Base-by-base conservation (phyloP, 2,797 vertebrate species). In the Pseudomugil tenellus region DNA sequence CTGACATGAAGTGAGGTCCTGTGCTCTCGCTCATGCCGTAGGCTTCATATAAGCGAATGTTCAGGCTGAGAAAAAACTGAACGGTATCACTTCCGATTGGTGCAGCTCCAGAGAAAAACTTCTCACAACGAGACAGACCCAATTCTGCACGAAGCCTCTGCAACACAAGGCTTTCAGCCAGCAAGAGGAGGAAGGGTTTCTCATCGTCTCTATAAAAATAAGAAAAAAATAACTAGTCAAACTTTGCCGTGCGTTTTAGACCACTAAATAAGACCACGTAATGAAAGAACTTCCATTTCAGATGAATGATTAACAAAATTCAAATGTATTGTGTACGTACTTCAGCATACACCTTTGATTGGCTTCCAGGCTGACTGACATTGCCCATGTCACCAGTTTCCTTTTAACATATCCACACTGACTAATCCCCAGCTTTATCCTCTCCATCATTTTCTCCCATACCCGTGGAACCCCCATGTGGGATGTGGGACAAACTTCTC, bases 391-490 rank as follows among this genome's bases (percentile, higher is more conserved):
- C 4, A 96, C 75, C 79, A 96, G 83, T 81, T 95, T 96, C 88
- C 84, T 96, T 79, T 94, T 93, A 80, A 96, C 5, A 73, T 94
- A 95, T 58, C 96, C 93, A 41, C 93, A 92, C 79, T 92, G 94
- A 57, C 94, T 89, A 0, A 88, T 89, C 39, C 56, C 92, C 54
- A 95, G 93, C 83, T 95, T 95, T 75, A 96, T 93, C 54, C 91
- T 93, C 84, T 96, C 95, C 96, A 96, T 96, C 34, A 96, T 95
- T 87, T 97, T 96, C 91, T 97, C 96, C 96, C 96, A 97, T 3
- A 97, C 94, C 7, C 95, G 91, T 0, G 96, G 96, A 52, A 97
- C 96, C 16, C 96, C 96, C 95, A 97, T 93, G 79, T 95, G 95
- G 49, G 94, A 91, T 0, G 95, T 94, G 56, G 96, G 96, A 66